phyloP scores from a whole-genome alignment of 2,113 vertebrate genomes.

The Amia ocellicauda region DNA sequence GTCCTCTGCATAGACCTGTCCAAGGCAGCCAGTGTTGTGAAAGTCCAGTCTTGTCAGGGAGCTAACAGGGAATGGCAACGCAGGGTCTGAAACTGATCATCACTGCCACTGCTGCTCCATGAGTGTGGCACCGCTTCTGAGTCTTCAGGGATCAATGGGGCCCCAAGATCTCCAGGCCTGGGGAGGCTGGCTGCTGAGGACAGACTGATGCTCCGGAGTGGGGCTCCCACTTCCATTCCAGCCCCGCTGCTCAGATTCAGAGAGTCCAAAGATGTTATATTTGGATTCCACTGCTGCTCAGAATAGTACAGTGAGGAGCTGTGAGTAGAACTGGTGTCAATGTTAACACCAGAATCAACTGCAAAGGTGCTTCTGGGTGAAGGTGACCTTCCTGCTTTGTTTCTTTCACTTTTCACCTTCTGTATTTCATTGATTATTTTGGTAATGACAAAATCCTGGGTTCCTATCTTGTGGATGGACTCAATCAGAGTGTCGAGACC shows the following conservation, averaged over 20 bases:
- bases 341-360: constrained; percentile 58
- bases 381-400: constrained; percentile 48
- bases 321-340: constrained; percentile 46
- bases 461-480: constrained; percentile 69
- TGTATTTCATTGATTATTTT: constrained; percentile 75
- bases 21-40: too few species aligned
- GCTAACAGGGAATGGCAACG: constrained; percentile 62
- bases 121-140: constrained; percentile 53
- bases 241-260: constrained; percentile 59
- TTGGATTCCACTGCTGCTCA: constrained; percentile 64
- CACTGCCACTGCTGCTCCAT: constrained; percentile 63
- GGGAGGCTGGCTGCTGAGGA: constrained; percentile 59
- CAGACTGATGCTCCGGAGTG: constrained; percentile 35
- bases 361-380: constrained; percentile 58
- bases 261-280: constrained; percentile 54
- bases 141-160: constrained; percentile 60
- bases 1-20: too few species aligned
- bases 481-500: constrained; percentile 70
- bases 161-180: constrained; percentile 69
- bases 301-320: constrained; percentile 53
- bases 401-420: constrained; percentile 73
- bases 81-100: constrained; percentile 68
- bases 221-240: constrained; percentile 54
- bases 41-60: constrained; percentile 9
- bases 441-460: constrained; percentile 71